Percentiles rank a stretch among this genome's conserved stretches.
phyloP scores from a whole-genome alignment of 37 sponge, comb jelly and placozoan genomes.

The Halisarca cf. caerulea region DNA sequence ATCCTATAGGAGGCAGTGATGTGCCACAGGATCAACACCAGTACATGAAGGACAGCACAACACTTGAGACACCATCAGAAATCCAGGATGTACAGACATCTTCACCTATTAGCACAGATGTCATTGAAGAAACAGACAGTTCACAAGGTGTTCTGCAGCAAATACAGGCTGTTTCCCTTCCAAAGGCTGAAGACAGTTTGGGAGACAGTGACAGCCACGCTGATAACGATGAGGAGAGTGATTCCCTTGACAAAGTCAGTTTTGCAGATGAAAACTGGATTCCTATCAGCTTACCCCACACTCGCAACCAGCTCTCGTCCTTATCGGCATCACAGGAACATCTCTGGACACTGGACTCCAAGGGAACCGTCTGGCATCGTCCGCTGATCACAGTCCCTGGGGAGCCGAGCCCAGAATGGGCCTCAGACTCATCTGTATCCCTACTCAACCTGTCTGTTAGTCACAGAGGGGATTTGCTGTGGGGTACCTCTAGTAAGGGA shows the following conservation, averaged over 20 bases:
- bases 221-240: background rate
- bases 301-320: background rate
- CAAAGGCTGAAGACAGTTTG: no score
- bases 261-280: conserved; percentile 4
- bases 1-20: no score
- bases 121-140: background rate
- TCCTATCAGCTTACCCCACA: background rate
- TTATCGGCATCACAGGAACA: background rate
- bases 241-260: background rate
- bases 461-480: background rate
- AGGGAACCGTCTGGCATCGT: conserved; percentile 10
- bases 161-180: no score
- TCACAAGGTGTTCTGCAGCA: background rate
- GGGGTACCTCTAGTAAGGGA: conserved; percentile 8
- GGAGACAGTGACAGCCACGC: background rate
- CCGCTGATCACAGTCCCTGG: background rate
- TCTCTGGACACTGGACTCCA: conserved; percentile 16
- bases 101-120: background rate
- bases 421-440: background rate
- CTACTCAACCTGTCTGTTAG: background rate
- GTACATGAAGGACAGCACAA: no score
- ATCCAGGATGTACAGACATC: background rate
- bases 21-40: no score
- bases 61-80: background rate
- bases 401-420: background rate